Conservation (phyloP, 2,888 invertebrate genomes). For the Aphodius sticticus region DNA sequence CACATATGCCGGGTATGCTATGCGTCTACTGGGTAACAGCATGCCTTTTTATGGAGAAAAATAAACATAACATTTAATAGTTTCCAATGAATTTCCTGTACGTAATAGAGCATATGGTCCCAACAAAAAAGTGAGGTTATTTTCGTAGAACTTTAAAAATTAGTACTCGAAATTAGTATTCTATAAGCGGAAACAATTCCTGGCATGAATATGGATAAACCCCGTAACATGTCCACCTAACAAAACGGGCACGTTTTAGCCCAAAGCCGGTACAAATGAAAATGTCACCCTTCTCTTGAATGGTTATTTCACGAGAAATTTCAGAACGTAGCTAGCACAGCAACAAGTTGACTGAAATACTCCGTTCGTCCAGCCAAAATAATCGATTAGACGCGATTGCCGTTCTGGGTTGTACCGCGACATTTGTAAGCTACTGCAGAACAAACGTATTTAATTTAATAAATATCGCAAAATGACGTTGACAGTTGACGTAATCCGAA, state of each 20-base stretch:
- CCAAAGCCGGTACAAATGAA: neutral
- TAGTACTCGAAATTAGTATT: neutral
- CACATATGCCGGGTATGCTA: neutral
- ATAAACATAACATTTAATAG: neutral
- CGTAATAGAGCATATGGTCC: neutral
- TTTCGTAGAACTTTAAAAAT: neutral
- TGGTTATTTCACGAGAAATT: too few species aligned
- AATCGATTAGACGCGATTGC: neutral
- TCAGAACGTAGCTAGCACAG: neutral
- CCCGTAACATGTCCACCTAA: neutral
- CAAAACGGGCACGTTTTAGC: neutral
- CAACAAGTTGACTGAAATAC: neutral
- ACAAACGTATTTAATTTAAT: neutral
- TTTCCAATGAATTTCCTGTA: neutral
- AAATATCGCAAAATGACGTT: neutral
- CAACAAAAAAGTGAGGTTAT: neutral
- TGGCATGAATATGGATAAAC: neutral
- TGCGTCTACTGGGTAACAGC: neutral
- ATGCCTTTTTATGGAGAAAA: neutral
- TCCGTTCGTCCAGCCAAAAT: neutral
- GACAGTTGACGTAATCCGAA: too few species aligned
- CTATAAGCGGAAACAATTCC: neutral
- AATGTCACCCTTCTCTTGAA: neutral
- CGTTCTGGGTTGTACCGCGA: neutral
- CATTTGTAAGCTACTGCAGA: neutral